These are phyloP conservation scores for Sycobia sp. DNA, from an alignment of 1,140 invertebrate species.

Conservation along the genomic window DNA sequence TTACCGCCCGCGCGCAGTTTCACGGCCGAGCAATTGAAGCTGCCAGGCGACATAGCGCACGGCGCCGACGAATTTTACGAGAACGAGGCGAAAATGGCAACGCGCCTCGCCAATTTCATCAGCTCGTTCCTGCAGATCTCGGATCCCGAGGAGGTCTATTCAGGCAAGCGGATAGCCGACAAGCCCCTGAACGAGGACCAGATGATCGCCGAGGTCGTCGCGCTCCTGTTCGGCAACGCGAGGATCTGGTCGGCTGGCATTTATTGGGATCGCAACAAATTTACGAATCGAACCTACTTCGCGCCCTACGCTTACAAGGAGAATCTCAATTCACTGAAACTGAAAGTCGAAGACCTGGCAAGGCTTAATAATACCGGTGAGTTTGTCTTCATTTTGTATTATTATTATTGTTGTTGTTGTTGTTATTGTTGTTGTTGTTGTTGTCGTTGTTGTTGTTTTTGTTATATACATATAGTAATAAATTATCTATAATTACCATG, in stretches of 20 bases:
- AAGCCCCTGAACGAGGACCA: slow-evolving; percentile 89
- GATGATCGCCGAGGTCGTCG: slow-evolving; percentile 91
- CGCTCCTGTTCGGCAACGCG: slow-evolving; percentile 87
- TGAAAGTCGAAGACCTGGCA: slow-evolving; percentile 86
- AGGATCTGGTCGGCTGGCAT: slow-evolving; percentile 90
- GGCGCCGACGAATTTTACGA: slow-evolving; percentile 89
- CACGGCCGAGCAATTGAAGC: slow-evolving; percentile 72
- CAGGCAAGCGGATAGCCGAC: slow-evolving; percentile 87
- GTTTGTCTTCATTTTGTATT: slow-evolving; percentile 18
- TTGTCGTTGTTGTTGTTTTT: not conserved
- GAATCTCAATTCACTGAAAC: slow-evolving; percentile 81
- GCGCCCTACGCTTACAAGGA: slow-evolving; percentile 93
- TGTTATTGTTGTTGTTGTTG: not conserved
- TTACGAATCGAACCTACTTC: slow-evolving; percentile 89
- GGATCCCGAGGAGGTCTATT: slow-evolving; percentile 92
- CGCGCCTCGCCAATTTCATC: slow-evolving; percentile 92
- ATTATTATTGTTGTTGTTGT: not conserved
- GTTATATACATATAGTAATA: not conserved
- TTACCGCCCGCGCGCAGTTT: slow-evolving; percentile 48
- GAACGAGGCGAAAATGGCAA: slow-evolving; percentile 94
- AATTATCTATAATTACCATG: not conserved
- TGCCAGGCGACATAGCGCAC: slow-evolving; percentile 83
- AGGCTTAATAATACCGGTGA: slow-evolving; percentile 76
- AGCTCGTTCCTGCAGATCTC: slow-evolving; percentile 92
- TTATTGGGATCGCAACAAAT: slow-evolving; percentile 96